Evolutionary conservation across 2,888 invertebrate species (phyloP).

Genomic region (Cephus pygmeus): DNA sequence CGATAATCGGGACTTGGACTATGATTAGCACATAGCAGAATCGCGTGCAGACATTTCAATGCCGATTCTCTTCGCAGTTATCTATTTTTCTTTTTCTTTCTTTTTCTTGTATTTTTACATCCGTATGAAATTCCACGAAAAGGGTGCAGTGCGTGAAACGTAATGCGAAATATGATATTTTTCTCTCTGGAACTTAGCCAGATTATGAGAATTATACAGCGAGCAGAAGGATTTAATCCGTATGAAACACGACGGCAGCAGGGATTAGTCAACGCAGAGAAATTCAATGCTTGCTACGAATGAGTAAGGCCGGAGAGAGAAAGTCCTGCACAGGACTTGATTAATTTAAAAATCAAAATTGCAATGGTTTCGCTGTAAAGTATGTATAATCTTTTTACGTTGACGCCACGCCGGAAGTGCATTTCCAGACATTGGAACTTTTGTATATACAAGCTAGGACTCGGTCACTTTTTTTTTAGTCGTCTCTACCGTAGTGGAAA

Average conservation of each 20-base stretch:
- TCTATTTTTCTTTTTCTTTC: not conserved
- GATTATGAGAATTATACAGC: conserved; percentile 52
- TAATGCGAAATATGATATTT: conserved; percentile 27
- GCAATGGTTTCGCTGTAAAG: not conserved
- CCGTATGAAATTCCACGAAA: not conserved
- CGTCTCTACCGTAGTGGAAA: not conserved
- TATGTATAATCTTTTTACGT: not conserved
- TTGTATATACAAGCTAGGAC: not conserved
- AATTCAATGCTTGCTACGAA: conserved; percentile 30
- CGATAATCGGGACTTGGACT: not conserved
- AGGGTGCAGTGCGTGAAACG: not conserved
- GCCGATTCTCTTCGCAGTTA: not conserved
- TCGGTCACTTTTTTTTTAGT: not conserved
- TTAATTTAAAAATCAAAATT: not conserved
- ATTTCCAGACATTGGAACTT: not conserved
- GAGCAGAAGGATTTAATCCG: conserved; percentile 47
- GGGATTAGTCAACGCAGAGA: conserved; percentile 47
- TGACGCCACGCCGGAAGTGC: not conserved
- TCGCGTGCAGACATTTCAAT: not conserved
- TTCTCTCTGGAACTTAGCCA: conserved; percentile 40
- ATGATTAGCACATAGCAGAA: not conserved
- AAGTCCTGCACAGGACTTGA: not conserved
- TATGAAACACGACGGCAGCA: conserved; percentile 50
- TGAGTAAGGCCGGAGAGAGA: not conserved
- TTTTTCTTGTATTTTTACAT: not conserved